These are phyloP conservation scores for Hypsopygia costalis DNA, from an alignment of 2,888 invertebrate genomes.

Conservation along the genomic window DNA sequence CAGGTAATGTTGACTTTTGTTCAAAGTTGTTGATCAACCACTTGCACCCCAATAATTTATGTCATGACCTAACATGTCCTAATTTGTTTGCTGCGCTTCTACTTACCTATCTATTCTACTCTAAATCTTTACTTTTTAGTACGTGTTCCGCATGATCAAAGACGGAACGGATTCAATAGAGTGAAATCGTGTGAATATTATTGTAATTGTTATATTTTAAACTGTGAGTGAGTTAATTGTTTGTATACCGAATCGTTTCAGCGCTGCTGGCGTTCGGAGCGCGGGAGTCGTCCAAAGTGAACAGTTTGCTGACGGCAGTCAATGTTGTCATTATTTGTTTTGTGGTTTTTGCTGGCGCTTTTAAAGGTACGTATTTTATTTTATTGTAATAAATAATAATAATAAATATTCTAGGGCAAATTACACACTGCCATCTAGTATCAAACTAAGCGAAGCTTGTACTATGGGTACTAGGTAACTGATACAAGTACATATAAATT, in stretches of 20 bases:
- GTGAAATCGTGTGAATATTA: not conserved
- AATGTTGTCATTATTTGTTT: conserved; percentile 87
- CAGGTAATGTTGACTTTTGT: too few species aligned
- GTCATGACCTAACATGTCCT: too few species aligned
- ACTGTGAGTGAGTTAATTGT: conserved; percentile 17
- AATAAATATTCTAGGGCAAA: too few species aligned
- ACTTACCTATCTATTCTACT: too few species aligned
- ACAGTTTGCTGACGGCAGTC: conserved; percentile 87
- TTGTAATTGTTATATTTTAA: conserved; percentile 11
- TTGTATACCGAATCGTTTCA: conserved; percentile 39
- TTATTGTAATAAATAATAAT: not conserved
- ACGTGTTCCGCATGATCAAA: too few species aligned
- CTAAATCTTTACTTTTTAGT: too few species aligned
- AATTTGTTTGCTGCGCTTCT: too few species aligned
- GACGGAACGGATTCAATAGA: not conserved
- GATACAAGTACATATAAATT: not conserved
- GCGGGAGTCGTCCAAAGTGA: conserved; percentile 88
- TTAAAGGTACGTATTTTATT: conserved; percentile 75
- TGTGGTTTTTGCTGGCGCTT: conserved; percentile 85
- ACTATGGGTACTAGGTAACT: too few species aligned
- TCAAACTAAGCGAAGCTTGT: too few species aligned
- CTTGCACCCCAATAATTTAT: too few species aligned
- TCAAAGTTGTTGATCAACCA: too few species aligned
- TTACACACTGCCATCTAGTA: too few species aligned
- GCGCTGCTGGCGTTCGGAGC: conserved; percentile 88